Conservation (phyloP, 2,888 invertebrate genomes). For the Rhagium mordax region DNA sequence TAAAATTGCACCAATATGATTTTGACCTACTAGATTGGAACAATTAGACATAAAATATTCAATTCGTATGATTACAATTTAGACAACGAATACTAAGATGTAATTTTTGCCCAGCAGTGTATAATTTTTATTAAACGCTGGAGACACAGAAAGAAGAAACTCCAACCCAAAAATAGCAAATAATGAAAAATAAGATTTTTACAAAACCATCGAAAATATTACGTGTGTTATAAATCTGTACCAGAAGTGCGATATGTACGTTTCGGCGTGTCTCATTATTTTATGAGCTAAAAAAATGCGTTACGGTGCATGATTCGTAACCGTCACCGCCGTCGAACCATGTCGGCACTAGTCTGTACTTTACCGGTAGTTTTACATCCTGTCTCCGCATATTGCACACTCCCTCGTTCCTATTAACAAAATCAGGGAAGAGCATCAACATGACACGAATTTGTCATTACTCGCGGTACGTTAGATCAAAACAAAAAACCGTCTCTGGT, state of each 20-base stretch:
- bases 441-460: slow-evolving; percentile 10
- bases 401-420: slow-evolving; percentile 30
- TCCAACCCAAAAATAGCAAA: no score
- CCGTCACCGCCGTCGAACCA: slow-evolving; percentile 60
- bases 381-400: slow-evolving; percentile 48
- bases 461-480: not conserved
- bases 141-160: no score
- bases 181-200: no score
- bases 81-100: no score
- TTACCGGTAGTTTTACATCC: slow-evolving; percentile 61
- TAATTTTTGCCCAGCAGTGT: no score
- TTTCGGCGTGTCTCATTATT: slow-evolving; percentile 3
- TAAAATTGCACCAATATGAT: no score
- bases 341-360: slow-evolving; percentile 59
- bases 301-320: slow-evolving; percentile 62
- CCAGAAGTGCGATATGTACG: not conserved
- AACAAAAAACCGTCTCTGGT: not conserved
- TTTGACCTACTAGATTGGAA: no score
- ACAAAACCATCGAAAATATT: no score
- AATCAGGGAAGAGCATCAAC: slow-evolving; percentile 12
- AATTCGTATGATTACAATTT: no score
- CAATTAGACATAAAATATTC: no score
- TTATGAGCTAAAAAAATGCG: slow-evolving; percentile 45
- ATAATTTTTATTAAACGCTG: no score
- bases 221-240: not conserved